Percentiles rank a stretch among this genome's conserved stretches.
Conservation (phyloP, 2,113 vertebrate species). For the Oenanthe oenanthe region DNA sequence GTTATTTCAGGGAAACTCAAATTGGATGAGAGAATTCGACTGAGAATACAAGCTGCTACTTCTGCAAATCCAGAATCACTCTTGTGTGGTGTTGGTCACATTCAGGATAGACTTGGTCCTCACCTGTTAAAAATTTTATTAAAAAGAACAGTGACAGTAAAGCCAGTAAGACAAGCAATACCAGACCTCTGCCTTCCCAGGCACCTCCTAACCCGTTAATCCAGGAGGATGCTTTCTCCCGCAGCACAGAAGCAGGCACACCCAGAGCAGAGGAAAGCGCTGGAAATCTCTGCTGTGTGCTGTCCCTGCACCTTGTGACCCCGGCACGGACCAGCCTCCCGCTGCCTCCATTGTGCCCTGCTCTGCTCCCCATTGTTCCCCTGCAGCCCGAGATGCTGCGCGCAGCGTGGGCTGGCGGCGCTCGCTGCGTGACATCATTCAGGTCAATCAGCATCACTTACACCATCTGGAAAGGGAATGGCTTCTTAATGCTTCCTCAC, state of each 20-base stretch:
- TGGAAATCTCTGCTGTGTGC: not conserved
- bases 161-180: not conserved
- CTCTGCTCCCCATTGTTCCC: slow-evolving; percentile 10
- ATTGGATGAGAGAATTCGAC: too few relatives aligned
- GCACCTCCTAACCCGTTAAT: rapidly evolving
- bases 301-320: not conserved
- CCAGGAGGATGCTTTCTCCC: not conserved
- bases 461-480: slow-evolving; percentile 48
- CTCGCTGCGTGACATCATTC: slow-evolving; percentile 19
- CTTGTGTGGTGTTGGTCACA: not conserved
- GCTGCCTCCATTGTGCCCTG: not conserved
- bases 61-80: not conserved
- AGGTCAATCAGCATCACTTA: slow-evolving; percentile 62
- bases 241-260: not conserved
- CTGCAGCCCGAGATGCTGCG: not conserved
- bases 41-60: not conserved
- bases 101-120: not conserved
- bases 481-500: not conserved
- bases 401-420: slow-evolving; percentile 19
- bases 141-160: not conserved
- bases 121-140: not conserved
- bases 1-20: not conserved
- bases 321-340: not conserved
- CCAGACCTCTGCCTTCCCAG: not conserved
- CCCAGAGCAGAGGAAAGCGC: not conserved